Conservation (phyloP, 2,888 invertebrate genomes). For the Apotomis betuletana region DNA sequence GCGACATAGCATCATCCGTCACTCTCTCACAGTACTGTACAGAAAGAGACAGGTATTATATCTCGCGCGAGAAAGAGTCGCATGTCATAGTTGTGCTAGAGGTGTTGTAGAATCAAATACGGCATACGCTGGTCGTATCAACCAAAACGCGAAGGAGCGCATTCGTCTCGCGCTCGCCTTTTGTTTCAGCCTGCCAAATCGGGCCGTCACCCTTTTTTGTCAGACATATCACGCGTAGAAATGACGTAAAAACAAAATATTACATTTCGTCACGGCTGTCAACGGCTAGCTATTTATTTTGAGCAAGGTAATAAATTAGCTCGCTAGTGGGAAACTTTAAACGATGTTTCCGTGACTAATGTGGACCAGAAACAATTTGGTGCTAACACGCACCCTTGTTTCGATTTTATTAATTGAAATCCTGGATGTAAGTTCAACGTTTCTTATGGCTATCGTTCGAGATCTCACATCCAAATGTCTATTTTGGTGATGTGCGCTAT, state of each 20-base stretch:
- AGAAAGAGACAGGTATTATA: too few relatives aligned
- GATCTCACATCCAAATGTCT: too few relatives aligned
- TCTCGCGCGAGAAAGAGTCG: too few relatives aligned
- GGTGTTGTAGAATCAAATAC: neutral
- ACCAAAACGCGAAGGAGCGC: constrained; percentile 47
- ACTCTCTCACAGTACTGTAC: too few relatives aligned
- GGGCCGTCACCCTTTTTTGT: constrained; percentile 70
- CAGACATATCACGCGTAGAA: constrained; percentile 63
- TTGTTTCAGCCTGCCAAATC: constrained; percentile 62
- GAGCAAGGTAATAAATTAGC: constrained; percentile 68
- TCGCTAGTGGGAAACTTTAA: constrained; percentile 57
- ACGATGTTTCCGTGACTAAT: constrained; percentile 42
- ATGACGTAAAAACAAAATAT: constrained; percentile 74
- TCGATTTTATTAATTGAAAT: constrained; percentile 41
- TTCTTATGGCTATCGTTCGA: too few relatives aligned
- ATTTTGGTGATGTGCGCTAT: too few relatives aligned
- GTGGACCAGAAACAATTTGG: constrained; percentile 37
- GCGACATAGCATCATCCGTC: too few relatives aligned
- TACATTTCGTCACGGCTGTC: constrained; percentile 74
- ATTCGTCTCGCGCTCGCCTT: constrained; percentile 62
- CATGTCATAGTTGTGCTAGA: too few relatives aligned
- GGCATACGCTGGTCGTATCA: neutral
- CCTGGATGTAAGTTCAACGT: constrained; percentile 1
- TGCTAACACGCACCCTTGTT: constrained; percentile 45
- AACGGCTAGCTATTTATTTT: constrained; percentile 69